Evolutionary conservation across 2,113 vertebrate genomes (phyloP), one percentile per base, ranked within the genome.

Genomic region (Datnioides undecimradiatus): DNA sequence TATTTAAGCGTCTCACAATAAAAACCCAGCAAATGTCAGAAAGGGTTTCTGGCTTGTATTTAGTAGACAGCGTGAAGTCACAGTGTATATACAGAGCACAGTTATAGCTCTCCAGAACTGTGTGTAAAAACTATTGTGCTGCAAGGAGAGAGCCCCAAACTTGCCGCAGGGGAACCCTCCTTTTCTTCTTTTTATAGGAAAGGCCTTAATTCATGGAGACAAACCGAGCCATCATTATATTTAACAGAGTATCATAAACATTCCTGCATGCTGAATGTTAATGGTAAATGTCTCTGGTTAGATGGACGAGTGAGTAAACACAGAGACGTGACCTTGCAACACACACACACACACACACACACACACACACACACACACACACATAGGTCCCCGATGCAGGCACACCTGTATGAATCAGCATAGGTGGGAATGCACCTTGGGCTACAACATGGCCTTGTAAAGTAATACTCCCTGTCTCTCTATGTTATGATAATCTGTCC

Each of bases 241-340:
- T 91, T 92, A 87, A 90, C 83, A 80, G 84, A 79, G 79, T 52
- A 87, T 83, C 83, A 82, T 90, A 91, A 91, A 91, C 80, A 92
- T 92, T 92, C 85, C 84, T 90, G 69, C 46, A 70, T 33, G 48
- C 60, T 84, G 67, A 59, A 89, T 80, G 73, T 43, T 77, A 77
- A 87, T 71, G 41, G 84, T 64, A 62, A 85, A 73, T 51, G 57
- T 72, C 55, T 88, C 72, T 69, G 43, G 60, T 79, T 76, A 41
- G 75, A 81, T 54, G 55, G 80, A 63, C 1, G 49, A 31, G 48
- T 48, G 79, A 33, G 73, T 80, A 81, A 87, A 88, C 60, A 79
- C 45, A 17, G 46, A 31, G 84, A 70, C 19, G 3, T 76, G 76
- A 87, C 89, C 79, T 73, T 59, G 40, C 54, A 76, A 46, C 45